Evolutionary conservation across 2,797 vertebrate species (phyloP), one percentile per base, ranked within the genome.

Genomic region (Enteromius treurensis): DNA sequence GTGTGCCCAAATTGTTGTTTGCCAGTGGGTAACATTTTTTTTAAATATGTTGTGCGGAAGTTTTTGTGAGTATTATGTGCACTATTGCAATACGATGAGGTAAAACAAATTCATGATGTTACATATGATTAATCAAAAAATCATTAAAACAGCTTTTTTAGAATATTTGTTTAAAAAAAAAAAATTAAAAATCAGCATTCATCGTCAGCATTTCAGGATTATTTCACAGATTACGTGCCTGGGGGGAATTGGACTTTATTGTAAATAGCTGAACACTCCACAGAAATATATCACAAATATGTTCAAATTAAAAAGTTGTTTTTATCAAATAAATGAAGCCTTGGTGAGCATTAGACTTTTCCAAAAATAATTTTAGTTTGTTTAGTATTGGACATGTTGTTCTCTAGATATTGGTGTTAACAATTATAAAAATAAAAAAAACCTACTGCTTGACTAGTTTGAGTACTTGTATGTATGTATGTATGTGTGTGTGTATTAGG

Each of bases 401-500:
- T 23, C 53, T 58, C 1, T 62, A 62, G 60, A 62, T 29, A 32
- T 29, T 62, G 5, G 26, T 26, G 26, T 29, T 26, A 15, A 62
- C n/a, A 62, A 29, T 62, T 42, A 10, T 10, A 40, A 40, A 40
- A 40, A 11, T 3, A 42, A 42, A 42, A 42, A 42, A 3, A 2
- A 2, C 15, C 29, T 15, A 32, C 29, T 9, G 14, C 1, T 64
- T 32, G 14, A 64, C 60, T 64, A 26, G 14, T 64, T 64, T 29
- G 5, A 7, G 14, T 17, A 64, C 60, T 14, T 29, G 60, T 29
- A 14, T 62, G 13, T 23, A 29, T 62, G 13, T 23, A 29, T 80
- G 60, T 69, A 51, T 69, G 14, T 64, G 47, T 34, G 32, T 37
- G 23, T 55, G 19, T 84, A 45, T 84, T 42, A 75, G 51, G 64